Evolutionary conservation across 2,797 vertebrate genomes (phyloP).

Genomic region (Aselliscus stoliczkanus): DNA sequence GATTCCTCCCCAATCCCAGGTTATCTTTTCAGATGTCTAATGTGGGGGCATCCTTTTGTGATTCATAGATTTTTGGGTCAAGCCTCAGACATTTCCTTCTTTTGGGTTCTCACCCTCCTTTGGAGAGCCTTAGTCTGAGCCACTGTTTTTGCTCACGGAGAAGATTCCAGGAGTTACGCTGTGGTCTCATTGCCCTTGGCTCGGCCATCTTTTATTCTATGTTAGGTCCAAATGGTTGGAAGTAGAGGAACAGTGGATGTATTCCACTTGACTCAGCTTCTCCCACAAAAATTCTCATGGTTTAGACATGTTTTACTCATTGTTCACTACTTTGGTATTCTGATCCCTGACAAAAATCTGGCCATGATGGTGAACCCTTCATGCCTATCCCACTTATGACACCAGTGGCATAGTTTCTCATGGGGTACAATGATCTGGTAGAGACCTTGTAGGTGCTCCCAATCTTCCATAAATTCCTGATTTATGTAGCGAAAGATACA

Average conservation of each 20-base stretch:
- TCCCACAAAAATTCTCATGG: background rate
- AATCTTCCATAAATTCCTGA: background rate
- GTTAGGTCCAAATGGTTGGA: background rate
- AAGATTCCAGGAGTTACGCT: background rate
- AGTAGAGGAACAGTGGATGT: background rate
- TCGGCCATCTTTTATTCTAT: background rate
- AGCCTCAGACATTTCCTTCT: background rate
- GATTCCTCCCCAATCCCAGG: background rate
- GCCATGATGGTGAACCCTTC: background rate
- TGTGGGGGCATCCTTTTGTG: background rate
- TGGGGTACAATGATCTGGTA: background rate
- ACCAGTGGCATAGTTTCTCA: background rate
- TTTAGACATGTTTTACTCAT: background rate
- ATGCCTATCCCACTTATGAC: background rate
- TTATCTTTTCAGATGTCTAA: background rate
- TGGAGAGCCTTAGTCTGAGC: background rate
- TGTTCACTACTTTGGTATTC: background rate
- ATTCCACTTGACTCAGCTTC: background rate
- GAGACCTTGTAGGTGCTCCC: background rate
- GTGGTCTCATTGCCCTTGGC: background rate
- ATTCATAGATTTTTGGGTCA: background rate
- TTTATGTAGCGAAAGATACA: background rate
- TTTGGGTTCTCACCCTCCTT: background rate
- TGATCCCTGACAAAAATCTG: background rate
- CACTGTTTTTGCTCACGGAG: background rate